phyloP scores from a whole-genome alignment of 1,140 invertebrate genomes.

The Aphis craccivora region DNA sequence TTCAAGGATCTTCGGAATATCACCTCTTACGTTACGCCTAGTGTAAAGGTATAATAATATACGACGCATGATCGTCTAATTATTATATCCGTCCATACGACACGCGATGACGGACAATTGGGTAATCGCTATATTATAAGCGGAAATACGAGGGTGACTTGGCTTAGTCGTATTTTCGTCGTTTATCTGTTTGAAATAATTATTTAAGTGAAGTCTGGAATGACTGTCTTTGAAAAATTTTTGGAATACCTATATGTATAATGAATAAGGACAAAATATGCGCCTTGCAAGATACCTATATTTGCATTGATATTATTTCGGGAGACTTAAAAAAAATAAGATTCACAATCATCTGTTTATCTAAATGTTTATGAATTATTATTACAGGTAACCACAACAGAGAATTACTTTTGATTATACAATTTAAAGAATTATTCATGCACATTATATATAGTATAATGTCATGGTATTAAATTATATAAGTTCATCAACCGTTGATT shows the following conservation, averaged over 20 bases:
- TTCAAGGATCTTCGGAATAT: constrained; percentile 38
- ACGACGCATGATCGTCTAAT: too few relatives aligned
- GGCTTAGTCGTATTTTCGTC: background rate
- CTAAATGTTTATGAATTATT: background rate
- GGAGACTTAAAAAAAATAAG: background rate
- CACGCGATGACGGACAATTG: background rate
- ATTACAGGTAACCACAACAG: background rate
- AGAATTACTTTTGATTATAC: background rate
- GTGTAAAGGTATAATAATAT: constrained; percentile 10
- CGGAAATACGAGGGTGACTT: background rate
- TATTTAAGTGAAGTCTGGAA: too few relatives aligned
- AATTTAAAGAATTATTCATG: background rate
- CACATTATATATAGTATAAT: too few relatives aligned
- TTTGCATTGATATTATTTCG: background rate
- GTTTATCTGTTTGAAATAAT: background rate
- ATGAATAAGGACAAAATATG: too few relatives aligned
- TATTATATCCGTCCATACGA: background rate
- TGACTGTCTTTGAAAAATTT: too few relatives aligned
- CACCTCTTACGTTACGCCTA: background rate
- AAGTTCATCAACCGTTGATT: background rate
- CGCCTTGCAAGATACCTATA: background rate
- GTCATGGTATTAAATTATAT: too few relatives aligned
- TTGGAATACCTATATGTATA: too few relatives aligned
- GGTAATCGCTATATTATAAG: too few relatives aligned
- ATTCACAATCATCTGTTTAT: background rate